These are phyloP conservation scores for Drosophila bifasciata DNA, from an alignment of 1,140 invertebrate species.

Conservation along the genomic window DNA sequence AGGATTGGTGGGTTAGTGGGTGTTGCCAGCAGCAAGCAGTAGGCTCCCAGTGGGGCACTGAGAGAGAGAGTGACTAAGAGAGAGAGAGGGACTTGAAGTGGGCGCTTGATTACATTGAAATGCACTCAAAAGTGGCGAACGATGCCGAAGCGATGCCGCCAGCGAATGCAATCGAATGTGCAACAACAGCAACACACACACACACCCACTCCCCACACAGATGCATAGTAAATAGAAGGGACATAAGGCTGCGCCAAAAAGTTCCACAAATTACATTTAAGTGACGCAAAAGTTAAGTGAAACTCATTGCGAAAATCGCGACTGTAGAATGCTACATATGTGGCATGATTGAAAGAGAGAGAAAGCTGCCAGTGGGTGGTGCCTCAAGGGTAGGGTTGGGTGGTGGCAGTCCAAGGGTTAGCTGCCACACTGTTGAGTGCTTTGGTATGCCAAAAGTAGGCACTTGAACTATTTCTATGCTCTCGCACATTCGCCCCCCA, in stretches of 20 bases:
- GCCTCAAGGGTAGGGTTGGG: no score
- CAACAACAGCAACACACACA: constrained; percentile 12
- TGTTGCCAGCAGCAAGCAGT: no score
- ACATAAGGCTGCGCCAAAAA: constrained; percentile 59
- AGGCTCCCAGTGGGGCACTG: no score
- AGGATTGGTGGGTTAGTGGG: no score
- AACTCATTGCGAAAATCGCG: constrained; percentile 73
- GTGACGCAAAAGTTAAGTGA: constrained; percentile 74
- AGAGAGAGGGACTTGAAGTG: constrained; percentile 48
- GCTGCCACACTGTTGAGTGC: constrained; percentile 43
- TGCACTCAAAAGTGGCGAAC: constrained; percentile 75
- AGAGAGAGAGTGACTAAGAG: no score
- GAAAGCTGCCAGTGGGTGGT: no score
- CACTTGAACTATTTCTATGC: constrained; percentile 58
- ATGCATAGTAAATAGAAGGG: not conserved
- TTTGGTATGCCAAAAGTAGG: constrained; percentile 51
- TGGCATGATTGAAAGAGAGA: not conserved
- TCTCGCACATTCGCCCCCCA: constrained; percentile 18
- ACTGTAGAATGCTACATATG: constrained; percentile 37
- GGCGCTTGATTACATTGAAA: constrained; percentile 77
- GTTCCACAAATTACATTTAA: constrained; percentile 74
- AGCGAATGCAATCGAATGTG: constrained; percentile 58
- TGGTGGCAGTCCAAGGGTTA: not conserved
- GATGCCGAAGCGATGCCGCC: constrained; percentile 46
- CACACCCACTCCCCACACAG: not conserved